Base-by-base conservation (phyloP, 2,888 invertebrate species). In the Drosophila setosimentum region DNA sequence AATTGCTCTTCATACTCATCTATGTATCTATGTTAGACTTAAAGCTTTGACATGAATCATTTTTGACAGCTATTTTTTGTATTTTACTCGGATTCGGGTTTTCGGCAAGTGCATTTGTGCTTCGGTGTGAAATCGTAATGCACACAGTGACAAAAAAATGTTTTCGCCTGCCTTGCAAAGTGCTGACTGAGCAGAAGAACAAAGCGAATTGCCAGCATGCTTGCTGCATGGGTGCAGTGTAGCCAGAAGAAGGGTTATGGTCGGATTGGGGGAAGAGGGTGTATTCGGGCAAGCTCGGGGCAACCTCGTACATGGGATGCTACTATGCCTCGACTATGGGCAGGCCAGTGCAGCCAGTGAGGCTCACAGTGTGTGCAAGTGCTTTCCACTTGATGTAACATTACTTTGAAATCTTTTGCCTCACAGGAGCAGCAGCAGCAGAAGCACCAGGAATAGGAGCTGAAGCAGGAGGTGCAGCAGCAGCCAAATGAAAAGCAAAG, bases 371-470 rank as follows among this genome's bases (percentile, higher is more conserved):
- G 76, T 82, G 88, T 73, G 83, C 83, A 86, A 88, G 90, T 87
- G 88, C 81, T 87, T 89, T 89, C 90, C 87, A 86, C 86, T 86
- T 87, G 87, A 89, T 87, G 90, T 89, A 87, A 87, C 88, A 89
- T 87, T 87, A 87, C 87, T 87, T 87, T 89, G 87, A 87, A 89
- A 87, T 87, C 86, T 80, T 76, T 80, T 75, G 81, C 83, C 78
- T 63, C 76, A 74, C 87, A 68, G 62, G 42, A 62, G 51, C 59
- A 45, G 58, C 45, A 32, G 33, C 27, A 42, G 35, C 45, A 51
- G 42, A 16, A 48, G 51, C 53, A 50, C 35, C 24, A n/a, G 57
- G 29, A 49, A 49, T 53, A 33, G 75, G 50, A 61, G 64, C 67
- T 68, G 45, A 73, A 42, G 51, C 51, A 35, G 76, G 51, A 63